A percentile compares a stretch with the other conserved stretches of the same genome.
Conservation (phyloP, 2,888 invertebrate genomes). For the Idaea biselata region DNA sequence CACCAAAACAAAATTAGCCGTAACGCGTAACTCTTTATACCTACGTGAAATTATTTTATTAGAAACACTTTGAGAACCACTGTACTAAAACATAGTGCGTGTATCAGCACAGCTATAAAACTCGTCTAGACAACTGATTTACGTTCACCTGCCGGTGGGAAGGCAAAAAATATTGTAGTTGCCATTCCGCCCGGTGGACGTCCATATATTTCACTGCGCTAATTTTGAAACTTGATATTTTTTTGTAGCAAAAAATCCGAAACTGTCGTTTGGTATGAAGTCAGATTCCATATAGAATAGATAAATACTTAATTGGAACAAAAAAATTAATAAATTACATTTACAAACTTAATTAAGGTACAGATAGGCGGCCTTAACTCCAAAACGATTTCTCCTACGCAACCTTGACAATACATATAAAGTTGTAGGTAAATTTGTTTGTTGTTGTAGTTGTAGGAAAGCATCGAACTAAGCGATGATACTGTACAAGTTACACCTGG, state of each 20-base stretch:
- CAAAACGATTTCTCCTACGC: too few relatives aligned
- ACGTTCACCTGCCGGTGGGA: slow-evolving; percentile 55
- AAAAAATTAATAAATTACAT: too few relatives aligned
- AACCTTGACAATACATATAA: too few relatives aligned
- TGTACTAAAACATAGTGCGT: slow-evolving; percentile 54
- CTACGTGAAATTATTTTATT: not conserved
- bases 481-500: too few relatives aligned
- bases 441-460: too few relatives aligned
- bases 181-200: slow-evolving; percentile 11
- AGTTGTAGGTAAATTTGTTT: too few relatives aligned
- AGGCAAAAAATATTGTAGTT: slow-evolving; percentile 30
- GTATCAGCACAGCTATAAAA: slow-evolving; percentile 62
- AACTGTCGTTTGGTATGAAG: not conserved
- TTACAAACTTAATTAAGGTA: too few relatives aligned
- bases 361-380: too few relatives aligned
- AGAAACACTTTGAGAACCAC: slow-evolving; percentile 31
- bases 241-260: not conserved
- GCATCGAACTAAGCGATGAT: too few relatives aligned
- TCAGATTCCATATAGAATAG: not conserved
- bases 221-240: slow-evolving; percentile 15
- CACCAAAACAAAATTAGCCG: too few relatives aligned
- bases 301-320: too few relatives aligned
- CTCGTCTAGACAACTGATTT: slow-evolving; percentile 73
- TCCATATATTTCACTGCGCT: slow-evolving; percentile 10
- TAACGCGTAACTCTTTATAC: too few relatives aligned